A percentile compares a stretch with the other conserved stretches of the same genome.
Conservation (phyloP, 2,888 invertebrate species). For the Micoletzkya japonica region DNA sequence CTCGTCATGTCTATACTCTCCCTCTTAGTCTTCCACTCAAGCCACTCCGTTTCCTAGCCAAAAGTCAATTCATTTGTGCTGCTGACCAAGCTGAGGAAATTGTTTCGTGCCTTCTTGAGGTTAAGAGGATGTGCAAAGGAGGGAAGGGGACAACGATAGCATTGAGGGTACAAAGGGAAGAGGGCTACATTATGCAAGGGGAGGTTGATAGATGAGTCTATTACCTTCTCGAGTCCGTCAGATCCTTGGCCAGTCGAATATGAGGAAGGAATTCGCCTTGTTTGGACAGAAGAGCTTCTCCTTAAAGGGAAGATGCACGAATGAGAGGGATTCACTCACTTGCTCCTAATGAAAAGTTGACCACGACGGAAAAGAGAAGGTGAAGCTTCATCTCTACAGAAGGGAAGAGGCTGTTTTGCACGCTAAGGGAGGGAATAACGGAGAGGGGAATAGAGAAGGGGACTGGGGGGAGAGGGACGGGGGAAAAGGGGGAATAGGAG, state of each 20-base stretch:
- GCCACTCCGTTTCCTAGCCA: background rate
- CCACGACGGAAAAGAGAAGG: background rate
- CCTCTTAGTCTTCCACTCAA: background rate
- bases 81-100: background rate
- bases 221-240: slow-evolving; percentile 54
- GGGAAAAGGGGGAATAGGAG: background rate
- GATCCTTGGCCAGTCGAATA: slow-evolving; percentile 60
- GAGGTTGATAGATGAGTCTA: background rate
- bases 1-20: background rate
- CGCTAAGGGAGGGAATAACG: background rate
- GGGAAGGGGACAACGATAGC: too few relatives aligned
- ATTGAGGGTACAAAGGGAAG: too few relatives aligned
- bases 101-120: slow-evolving; percentile 3
- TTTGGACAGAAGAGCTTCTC: slow-evolving; percentile 52
- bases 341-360: background rate
- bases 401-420: background rate
- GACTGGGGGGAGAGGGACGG: background rate
- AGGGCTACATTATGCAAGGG: too few relatives aligned
- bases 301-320: slow-evolving; percentile 34
- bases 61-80: background rate
- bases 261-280: slow-evolving; percentile 61
- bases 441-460: background rate
- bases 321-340: background rate
- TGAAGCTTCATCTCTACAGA: too few relatives aligned
- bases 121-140: background rate